Base-by-base conservation (phyloP, 2,888 invertebrate species). In the Andrena bucephala region DNA sequence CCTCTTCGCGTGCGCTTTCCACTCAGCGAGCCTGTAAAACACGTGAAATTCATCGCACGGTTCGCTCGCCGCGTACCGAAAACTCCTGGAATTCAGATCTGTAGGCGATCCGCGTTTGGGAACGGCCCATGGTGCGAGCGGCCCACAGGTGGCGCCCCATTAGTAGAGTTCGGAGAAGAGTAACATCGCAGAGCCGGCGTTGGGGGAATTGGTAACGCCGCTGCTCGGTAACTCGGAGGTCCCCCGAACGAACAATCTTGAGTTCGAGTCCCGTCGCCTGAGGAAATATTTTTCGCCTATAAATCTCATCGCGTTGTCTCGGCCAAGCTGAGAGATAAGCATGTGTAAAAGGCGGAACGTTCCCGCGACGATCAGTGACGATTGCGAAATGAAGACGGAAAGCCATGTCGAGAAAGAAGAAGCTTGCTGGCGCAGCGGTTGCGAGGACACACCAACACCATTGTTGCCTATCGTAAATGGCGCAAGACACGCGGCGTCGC, bases 41-140 rank as follows among this genome's bases (percentile, higher is more conserved):
- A 54, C 52, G 65, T 42, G 54, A 74, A 74, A 84, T 75, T 57
- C 74, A 36, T 59, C 13, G 57, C 42, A 74, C 29, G 70, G 74
- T 78, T 54, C 71, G 83, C 59, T 83, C 59, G 29, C 20, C 59
- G 24, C 74, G 67, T 52, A 69, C 69, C n/a, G 54, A 83, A 82
- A 81, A 60, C 50, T 81, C 31, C 10, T n/a, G 29, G 31, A 62
- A 52, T 78, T 78, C 48, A 33, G 24, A 66, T 71, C 42, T 0
- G 42, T 16, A 16, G 16, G 42, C 42, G 3, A 42, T 42, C 42
- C 42, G 42, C 42, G 4, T 42, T 42, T 42, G 4, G 42, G 42
- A 5, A 42, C 42, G 42, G 42, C 42, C 13, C 4, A 42, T 42
- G 42, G 5, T 42, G 42, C 16, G 13, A 42, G 13, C 16, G 42